Base-by-base conservation (phyloP, 2,797 vertebrate species). In the Sebastes kiyomatsui region DNA sequence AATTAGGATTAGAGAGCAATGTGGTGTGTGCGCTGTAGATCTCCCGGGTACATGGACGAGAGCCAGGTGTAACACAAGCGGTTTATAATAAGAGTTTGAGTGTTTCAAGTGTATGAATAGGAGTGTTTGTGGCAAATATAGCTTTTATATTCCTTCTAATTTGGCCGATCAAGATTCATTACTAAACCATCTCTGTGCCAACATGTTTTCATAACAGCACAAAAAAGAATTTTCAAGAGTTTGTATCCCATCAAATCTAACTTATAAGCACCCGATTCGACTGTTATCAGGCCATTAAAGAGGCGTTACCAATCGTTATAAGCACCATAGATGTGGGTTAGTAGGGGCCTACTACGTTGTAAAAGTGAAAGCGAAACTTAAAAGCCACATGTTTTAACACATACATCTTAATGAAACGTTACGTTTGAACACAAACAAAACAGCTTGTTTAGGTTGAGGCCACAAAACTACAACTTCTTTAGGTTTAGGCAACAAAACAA, bases 1-100 rank as follows among this genome's bases (percentile, higher is more conserved):
- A 87, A 80, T 90, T 81, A 85, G 87, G 86, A 88, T 87, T 85
- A 84, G 35, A 74, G 33, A 75, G 62, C 69, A 52, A 25, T 72
- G 80, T 71, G 67, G 81, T 85, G 72, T 32, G 30, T 33, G 18
- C 46, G 72, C 72, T 62, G 56, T 62, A 22, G 71, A 68, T 84
- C 72, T 62, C 77, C 54, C 38, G 20, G 13, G 73, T 66, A 32
- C 35, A 4, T 12, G 38, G 38, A 42, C 14, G 14, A 42, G 14
- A 13, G 28, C 35, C 35, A 73, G 46, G n/a, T 27, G 67, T 11
- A 46, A 14, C 23, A 56, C 55, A 18, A 30, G 4, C 25, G 16
- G 25, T 22, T 35, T 52, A 12, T 28, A 28, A 55, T 46, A 7
- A 11, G 10, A 6, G 3, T 18, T 23, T 1, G 2, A 10, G 28